These are phyloP conservation scores for Centropus unirufus DNA, from an alignment of 2,113 vertebrate species.

Conservation along the genomic window DNA sequence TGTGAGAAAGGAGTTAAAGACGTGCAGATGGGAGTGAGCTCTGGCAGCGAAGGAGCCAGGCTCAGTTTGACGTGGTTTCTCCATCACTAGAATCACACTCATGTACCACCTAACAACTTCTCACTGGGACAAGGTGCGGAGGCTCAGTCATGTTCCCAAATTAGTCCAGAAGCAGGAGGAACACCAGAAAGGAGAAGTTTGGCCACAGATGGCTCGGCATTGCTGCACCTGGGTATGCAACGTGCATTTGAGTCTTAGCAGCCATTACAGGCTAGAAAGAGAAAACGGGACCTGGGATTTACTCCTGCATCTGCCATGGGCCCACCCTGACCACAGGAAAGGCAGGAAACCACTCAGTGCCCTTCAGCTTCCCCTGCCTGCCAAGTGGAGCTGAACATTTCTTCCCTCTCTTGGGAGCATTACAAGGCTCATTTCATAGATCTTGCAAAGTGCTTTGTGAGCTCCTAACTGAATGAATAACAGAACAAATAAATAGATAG, in stretches of 20 bases:
- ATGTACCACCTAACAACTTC: not conserved
- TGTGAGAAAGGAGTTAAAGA: not conserved
- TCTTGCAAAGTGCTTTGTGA: not conserved
- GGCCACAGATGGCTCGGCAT: not conserved
- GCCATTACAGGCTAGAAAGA: not conserved
- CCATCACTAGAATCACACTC: not conserved
- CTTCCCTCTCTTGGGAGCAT: not conserved
- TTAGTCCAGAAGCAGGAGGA: not conserved
- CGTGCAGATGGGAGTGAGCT: not conserved
- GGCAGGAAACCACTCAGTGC: not conserved
- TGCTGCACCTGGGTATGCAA: not conserved
- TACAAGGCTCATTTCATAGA: conserved; percentile 29
- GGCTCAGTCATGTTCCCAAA: not conserved
- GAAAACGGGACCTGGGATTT: not conserved
- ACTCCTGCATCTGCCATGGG: fast-evolving
- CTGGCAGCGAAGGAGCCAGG: not conserved
- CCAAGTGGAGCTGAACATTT: not conserved
- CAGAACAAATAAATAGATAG: conserved; percentile 40
- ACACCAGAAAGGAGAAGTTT: not conserved
- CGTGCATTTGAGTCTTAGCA: not conserved
- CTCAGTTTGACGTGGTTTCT: not conserved
- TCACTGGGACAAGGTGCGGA: not conserved
- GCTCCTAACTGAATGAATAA: conserved; percentile 13
- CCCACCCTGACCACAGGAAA: not conserved
- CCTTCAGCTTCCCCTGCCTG: not conserved